A percentile compares a stretch with the other conserved stretches of the same genome.
phyloP scores from a whole-genome alignment of 2,797 vertebrate genomes.

The Centroberyx gerrardi region DNA sequence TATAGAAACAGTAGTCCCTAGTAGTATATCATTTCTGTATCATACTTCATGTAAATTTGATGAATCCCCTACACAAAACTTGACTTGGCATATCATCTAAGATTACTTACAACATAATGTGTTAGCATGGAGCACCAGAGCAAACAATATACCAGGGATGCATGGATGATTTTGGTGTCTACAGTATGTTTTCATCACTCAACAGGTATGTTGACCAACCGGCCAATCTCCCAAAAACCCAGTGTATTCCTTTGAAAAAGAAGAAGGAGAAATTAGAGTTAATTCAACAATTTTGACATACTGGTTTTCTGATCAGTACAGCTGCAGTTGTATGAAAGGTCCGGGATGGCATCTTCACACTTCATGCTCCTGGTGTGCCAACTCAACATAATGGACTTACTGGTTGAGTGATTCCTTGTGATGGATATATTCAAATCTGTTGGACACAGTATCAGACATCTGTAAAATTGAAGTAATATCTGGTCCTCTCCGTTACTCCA shows the following conservation, averaged over 20 bases:
- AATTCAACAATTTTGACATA: conserved; percentile 22
- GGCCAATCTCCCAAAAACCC: not conserved
- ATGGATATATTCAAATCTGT: conserved; percentile 28
- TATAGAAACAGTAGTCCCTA: too few species aligned
- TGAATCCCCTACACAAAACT: not conserved
- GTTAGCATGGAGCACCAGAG: too few species aligned
- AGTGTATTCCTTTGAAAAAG: not conserved
- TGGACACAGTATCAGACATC: conserved; percentile 36
- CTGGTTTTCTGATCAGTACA: not conserved
- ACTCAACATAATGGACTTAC: accelerated
- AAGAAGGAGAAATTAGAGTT: not conserved
- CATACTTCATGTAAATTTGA: not conserved
- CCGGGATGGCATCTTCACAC: accelerated
- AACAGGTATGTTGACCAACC: not conserved
- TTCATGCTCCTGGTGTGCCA: not conserved
- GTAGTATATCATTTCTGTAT: too few species aligned
- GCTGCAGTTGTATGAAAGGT: not conserved
- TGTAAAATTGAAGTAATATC: not conserved
- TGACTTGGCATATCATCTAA: not conserved
- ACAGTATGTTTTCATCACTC: not conserved
- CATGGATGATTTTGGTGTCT: not conserved
- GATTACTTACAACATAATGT: not conserved
- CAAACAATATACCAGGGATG: not conserved
- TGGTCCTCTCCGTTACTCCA: not conserved
- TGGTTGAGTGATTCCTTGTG: too few species aligned